These are phyloP conservation scores for Heliothis virescens DNA, from an alignment of 1,140 invertebrate species.

Conservation along the genomic window DNA sequence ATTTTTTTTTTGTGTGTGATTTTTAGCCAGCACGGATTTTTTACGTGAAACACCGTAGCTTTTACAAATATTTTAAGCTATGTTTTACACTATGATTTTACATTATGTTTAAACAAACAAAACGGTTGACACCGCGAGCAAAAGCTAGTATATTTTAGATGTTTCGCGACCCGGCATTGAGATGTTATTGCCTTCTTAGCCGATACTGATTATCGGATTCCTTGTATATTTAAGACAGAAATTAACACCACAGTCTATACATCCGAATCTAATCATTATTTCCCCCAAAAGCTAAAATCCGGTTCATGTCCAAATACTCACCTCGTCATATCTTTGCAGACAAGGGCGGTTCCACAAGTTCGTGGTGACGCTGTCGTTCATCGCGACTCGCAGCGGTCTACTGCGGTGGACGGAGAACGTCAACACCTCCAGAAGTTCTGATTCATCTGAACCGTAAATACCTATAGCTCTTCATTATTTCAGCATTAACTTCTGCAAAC, in stretches of 20 bases:
- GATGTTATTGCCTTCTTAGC: too few relatives aligned
- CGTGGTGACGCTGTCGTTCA: conserved; percentile 93
- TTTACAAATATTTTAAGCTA: background rate
- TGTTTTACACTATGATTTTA: too few relatives aligned
- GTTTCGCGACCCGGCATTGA: too few relatives aligned
- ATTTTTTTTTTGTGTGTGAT: conserved; percentile 39
- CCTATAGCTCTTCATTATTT: too few relatives aligned
- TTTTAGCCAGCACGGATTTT: conserved; percentile 61
- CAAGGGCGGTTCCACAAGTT: conserved; percentile 94
- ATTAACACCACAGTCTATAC: too few relatives aligned
- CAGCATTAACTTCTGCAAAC: background rate
- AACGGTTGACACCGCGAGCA: too few relatives aligned
- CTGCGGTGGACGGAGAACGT: conserved; percentile 93
- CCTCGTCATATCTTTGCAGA: conserved; percentile 87
- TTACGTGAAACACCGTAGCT: background rate
- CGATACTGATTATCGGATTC: too few relatives aligned
- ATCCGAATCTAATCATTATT: background rate
- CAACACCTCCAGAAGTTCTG: conserved; percentile 79
- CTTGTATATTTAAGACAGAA: background rate
- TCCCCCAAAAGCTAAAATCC: background rate
- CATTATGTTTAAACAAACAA: too few relatives aligned
- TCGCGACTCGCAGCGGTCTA: conserved; percentile 95
- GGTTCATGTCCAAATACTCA: conserved; percentile 1
- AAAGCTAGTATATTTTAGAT: too few relatives aligned
- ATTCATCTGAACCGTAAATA: conserved; percentile 89